A percentile compares a stretch with the other conserved stretches of the same genome.
Evolutionary conservation across 1,140 invertebrate genomes (phyloP).

Genomic region (Cryptotermes secundus): DNA sequence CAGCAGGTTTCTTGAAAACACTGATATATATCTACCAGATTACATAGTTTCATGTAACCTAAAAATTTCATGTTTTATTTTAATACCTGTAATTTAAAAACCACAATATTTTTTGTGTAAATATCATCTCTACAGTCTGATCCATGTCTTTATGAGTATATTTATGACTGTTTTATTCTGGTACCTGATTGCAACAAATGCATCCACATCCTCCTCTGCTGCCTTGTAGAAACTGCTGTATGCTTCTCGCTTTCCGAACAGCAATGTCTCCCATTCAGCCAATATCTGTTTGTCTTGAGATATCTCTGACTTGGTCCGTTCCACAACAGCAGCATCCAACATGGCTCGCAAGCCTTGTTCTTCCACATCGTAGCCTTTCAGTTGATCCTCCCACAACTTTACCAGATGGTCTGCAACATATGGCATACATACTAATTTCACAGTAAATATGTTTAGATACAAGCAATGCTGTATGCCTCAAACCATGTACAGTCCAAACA

Average conservation of each 20-base stretch:
- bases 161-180: too few relatives aligned
- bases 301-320: conserved; percentile 38
- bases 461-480: not conserved
- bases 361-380: conserved; percentile 53
- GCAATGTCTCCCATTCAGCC: conserved; percentile 35
- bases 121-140: too few relatives aligned
- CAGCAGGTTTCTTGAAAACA: too few relatives aligned
- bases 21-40: too few relatives aligned
- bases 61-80: too few relatives aligned
- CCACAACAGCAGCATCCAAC: conserved; percentile 45
- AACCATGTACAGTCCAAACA: too few relatives aligned
- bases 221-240: conserved; percentile 19
- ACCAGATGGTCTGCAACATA: conserved; percentile 50
- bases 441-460: not conserved
- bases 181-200: conserved; percentile 44
- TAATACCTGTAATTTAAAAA: too few relatives aligned
- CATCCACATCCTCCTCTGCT: conserved; percentile 32
- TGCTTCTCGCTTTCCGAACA: conserved; percentile 37
- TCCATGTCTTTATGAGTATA: too few relatives aligned
- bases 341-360: conserved; percentile 52
- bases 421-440: not conserved
- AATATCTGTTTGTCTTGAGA: conserved; percentile 33
- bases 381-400: conserved; percentile 49
- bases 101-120: too few relatives aligned
- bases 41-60: too few relatives aligned